Base-by-base conservation (phyloP, 2,113 vertebrate species). In the Recurvirostra avosetta region DNA sequence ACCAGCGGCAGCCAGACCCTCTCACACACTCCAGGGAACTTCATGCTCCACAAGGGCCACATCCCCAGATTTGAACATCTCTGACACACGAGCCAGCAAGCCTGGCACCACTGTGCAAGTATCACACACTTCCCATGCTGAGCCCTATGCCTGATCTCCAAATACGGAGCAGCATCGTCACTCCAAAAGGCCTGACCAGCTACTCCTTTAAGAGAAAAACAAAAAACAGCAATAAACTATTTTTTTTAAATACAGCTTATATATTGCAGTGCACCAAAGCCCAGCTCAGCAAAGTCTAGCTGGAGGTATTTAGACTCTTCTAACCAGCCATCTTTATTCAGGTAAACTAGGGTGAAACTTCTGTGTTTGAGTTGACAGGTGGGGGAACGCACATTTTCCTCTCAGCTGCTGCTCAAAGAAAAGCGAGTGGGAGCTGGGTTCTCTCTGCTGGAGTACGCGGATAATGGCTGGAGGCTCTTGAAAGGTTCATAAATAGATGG, bases 151-250 rank as follows among this genome's bases (percentile, higher is more conserved):
- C 53, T 34, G 26, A 19, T n/a, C 43, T 61, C 40, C 62, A 32
- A 15, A 38, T 1, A 5, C 45, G 21, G 47, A 47, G 3, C 34
- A 76, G n/a, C 8, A 3, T 3, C 3, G 25, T 47, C 0, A 0
- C 41, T 47, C 38, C 36, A 30, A 58, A 43, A 71, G 11, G 8
- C 50, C 70, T 43, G 73, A 25, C 15, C 56, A 56, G 13, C 7
- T 67, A 18, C 50, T 41, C 86, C 47, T 71, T 58, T 30, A 61
- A 30, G 40, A 72, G n/a, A 9, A 65, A 59, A 30, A 38, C 38
- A 36, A 61, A 49, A 84, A 15, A 15, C 40, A 74, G 15, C 30
- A 85, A n/a, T 3, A 23, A 73, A 41, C 6, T 0, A 68, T 40
- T 40, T 40, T 22, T 9, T 71, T 74, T 27, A 36, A 66, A 23